A percentile compares a stretch with the other conserved stretches of the same genome.
These are phyloP conservation scores for Ciconia boyciana DNA, from an alignment of 2,113 vertebrate species.

Conservation along the genomic window DNA sequence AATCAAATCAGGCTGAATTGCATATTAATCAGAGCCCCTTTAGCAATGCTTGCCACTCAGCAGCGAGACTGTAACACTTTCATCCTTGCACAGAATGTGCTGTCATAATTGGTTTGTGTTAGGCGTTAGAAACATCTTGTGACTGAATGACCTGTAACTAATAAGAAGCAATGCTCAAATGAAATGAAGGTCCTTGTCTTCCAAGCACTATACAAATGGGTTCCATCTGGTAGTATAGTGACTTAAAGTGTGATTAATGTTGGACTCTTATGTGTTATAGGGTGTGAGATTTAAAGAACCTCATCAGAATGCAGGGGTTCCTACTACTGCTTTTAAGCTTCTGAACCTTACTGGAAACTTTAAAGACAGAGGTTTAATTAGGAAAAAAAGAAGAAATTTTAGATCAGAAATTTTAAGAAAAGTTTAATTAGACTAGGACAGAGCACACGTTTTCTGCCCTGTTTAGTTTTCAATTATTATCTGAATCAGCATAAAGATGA, in stretches of 20 bases:
- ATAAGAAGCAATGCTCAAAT: not conserved
- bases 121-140: conserved; percentile 16
- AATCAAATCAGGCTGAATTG: not conserved
- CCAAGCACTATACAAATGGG: conserved; percentile 9
- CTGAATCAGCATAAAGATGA: not conserved
- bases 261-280: not conserved
- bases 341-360: not conserved
- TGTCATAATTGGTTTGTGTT: not conserved
- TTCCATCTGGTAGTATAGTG: conserved; percentile 38
- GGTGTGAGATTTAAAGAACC: not conserved
- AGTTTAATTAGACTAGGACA: not conserved
- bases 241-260: conserved; percentile 20
- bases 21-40: conserved; percentile 22
- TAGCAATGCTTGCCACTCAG: not conserved
- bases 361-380: not conserved
- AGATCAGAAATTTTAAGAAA: not conserved
- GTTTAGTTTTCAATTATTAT: not conserved
- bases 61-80: not conserved
- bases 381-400: not conserved
- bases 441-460: not conserved
- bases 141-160: conserved; percentile 25
- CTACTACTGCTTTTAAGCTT: not conserved
- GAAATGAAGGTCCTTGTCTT: conserved; percentile 20
- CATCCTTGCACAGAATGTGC: not conserved
- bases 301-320: not conserved